phyloP scores from a whole-genome alignment of 1,140 invertebrate species.

The Drosophila orena region DNA sequence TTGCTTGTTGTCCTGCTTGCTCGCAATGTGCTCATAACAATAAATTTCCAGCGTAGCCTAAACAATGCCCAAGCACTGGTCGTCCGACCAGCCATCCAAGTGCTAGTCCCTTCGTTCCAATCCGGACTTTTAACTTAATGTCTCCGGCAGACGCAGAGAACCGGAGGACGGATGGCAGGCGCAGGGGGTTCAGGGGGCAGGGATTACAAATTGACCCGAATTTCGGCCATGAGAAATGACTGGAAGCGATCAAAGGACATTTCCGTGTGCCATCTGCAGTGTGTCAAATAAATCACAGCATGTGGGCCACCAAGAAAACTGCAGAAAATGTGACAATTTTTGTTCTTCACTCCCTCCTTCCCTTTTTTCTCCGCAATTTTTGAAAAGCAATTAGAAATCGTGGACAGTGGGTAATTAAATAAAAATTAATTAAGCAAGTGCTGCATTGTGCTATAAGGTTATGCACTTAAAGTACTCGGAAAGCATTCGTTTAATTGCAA shows the following conservation, averaged over 20 bases:
- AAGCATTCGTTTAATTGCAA: no score
- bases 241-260: constrained; percentile 35
- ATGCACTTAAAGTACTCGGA: no score
- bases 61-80: constrained; percentile 3
- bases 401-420: not conserved
- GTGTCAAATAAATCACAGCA: constrained; percentile 37
- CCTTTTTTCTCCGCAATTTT: not conserved
- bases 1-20: constrained; percentile 9
- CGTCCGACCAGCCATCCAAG: not conserved
- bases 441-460: no score
- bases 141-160: constrained; percentile 11
- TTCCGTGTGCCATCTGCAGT: constrained; percentile 36
- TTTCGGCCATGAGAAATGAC: constrained; percentile 29
- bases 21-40: constrained; percentile 30
- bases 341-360: no score
- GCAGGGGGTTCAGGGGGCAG: not conserved
- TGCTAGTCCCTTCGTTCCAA: not conserved
- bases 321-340: constrained; percentile 17
- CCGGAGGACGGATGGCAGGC: not conserved
- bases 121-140: constrained; percentile 34
- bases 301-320: not conserved
- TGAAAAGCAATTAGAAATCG: constrained; percentile 23
- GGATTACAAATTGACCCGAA: constrained; percentile 41
- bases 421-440: not conserved
- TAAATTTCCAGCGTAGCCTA: constrained; percentile 36